Conservation (phyloP, 1,140 invertebrate genomes). For the Psilanteris sp. region DNA sequence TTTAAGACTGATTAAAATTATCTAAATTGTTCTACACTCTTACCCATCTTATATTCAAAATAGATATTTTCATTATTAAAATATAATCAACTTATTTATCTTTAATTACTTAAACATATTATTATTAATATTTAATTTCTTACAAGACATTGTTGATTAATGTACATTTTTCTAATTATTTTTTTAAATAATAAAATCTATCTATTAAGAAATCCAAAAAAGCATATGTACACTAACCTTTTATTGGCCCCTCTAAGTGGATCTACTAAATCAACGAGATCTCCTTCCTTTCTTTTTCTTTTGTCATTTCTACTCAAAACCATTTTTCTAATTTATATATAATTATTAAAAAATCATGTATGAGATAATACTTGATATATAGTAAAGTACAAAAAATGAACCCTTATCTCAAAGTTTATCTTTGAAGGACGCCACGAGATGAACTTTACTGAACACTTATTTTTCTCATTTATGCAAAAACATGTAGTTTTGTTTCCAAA, state of each 20-base stretch:
- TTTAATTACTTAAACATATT: too few species aligned
- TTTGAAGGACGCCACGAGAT: slow-evolving; percentile 20
- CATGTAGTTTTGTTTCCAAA: neutral
- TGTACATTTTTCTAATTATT: too few species aligned
- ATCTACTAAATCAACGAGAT: slow-evolving; percentile 78
- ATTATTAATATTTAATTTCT: too few species aligned
- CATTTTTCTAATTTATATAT: slow-evolving; percentile 67
- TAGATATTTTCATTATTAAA: too few species aligned
- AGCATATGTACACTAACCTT: slow-evolving; percentile 79
- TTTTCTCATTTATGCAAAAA: slow-evolving; percentile 43
- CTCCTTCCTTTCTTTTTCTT: slow-evolving; percentile 76
- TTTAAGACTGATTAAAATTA: too few species aligned
- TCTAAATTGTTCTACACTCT: too few species aligned
- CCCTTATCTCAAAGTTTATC: neutral
- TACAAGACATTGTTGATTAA: too few species aligned
- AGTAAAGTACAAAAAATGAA: neutral
- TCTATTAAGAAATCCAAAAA: too few species aligned
- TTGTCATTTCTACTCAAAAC: slow-evolving; percentile 78
- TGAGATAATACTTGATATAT: neutral
- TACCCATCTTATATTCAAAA: too few species aligned
- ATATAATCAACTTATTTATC: too few species aligned
- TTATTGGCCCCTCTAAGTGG: slow-evolving; percentile 79
- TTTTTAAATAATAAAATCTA: too few species aligned
- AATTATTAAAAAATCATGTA: neutral
- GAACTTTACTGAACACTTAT: slow-evolving; percentile 1